A percentile compares a stretch with the other conserved stretches of the same genome.
phyloP scores from a whole-genome alignment of 2,797 vertebrate genomes.

The Pseudopleuronectes americanus region DNA sequence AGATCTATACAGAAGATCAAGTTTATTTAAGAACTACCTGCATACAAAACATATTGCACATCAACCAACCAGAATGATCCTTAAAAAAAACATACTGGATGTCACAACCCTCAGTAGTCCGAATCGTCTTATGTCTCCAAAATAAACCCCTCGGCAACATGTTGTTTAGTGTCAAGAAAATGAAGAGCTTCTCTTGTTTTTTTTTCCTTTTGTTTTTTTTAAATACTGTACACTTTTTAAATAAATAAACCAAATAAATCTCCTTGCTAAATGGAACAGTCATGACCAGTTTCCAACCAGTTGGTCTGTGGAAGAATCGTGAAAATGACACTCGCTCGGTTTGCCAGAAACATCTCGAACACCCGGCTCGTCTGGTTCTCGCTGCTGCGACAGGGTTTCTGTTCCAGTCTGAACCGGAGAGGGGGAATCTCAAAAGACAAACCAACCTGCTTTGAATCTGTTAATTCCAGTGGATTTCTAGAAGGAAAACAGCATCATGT shows the following conservation, averaged over 20 bases:
- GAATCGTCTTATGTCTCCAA: conserved; percentile 87
- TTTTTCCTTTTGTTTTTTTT: conserved; percentile 90
- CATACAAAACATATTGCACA: conserved; percentile 99
- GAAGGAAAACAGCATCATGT: background rate
- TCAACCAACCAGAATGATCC: conserved; percentile 98
- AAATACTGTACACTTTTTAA: conserved; percentile 98
- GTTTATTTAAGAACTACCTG: conserved; percentile 99
- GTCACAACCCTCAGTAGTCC: conserved; percentile 97
- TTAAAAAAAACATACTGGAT: conserved; percentile 91
- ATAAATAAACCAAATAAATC: conserved; percentile 99
- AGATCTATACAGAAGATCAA: conserved; percentile 96
- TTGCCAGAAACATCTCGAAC: conserved; percentile 70
- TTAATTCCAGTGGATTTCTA: conserved; percentile 2
- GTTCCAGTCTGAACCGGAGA: background rate
- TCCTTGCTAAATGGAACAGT: conserved; percentile 93
- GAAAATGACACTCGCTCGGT: conserved; percentile 75
- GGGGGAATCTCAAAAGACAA: background rate
- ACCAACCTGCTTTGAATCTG: background rate
- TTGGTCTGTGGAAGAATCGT: conserved; percentile 89
- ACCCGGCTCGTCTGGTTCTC: conserved; percentile 41
- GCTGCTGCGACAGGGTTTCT: conserved; percentile 9
- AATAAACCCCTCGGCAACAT: conserved; percentile 85
- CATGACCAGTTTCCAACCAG: conserved; percentile 90
- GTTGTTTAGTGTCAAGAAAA: conserved; percentile 93
- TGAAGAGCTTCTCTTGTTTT: conserved; percentile 92